Base-by-base conservation (phyloP, 2,113 vertebrate species). In the Rhodinocichla rosea region DNA sequence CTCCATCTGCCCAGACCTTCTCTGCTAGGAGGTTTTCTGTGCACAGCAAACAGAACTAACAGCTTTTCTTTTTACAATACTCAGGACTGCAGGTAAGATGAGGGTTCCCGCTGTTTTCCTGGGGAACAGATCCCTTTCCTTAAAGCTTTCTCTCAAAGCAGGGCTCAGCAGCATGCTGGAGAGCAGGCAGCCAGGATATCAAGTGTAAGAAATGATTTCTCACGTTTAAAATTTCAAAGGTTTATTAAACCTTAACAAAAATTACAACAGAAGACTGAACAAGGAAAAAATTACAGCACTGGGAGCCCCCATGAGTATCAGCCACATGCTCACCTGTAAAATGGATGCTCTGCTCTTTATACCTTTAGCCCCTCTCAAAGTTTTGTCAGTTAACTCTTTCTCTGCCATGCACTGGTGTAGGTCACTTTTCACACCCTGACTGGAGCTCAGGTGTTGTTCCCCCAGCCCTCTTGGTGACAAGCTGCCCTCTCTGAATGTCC, bases 111-210 rank as follows among this genome's bases (percentile, higher is more conserved):
- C 32, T 18, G 45, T 35, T 47, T 13, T 86, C 44, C 68, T 39
- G 21, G 7, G 44, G 27, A 50, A 53, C 1, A 0, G 33, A 52
- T 68, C 35, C 11, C 15, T 80, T 79, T 73, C 85, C 77, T 28
- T 26, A 37, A 59, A 70, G 52, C 42, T 83, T 50, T 13, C 23
- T 32, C 53, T 55, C 44, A 10, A 7, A 6, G 57, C 2, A 12
- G n/a, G 30, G 42, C 56, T 71, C 71, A 57, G 76, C 56, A 91
- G 60, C 50, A 59, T 17, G 53, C 52, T 62, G 63, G n/a, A 2
- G 0, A 18, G 50, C 27, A 57, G 57, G 52, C 2, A 3, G 7
- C 35, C 4, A 3, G 47, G 9, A 1, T 19, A 24, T 16, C 9
- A 6, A 57, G 14, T 15, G 21, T 35, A 7, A 57, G 33, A 57